These are phyloP conservation scores for Nesogale talazaci DNA, from an alignment of 2,113 vertebrate species.

Conservation along the genomic window DNA sequence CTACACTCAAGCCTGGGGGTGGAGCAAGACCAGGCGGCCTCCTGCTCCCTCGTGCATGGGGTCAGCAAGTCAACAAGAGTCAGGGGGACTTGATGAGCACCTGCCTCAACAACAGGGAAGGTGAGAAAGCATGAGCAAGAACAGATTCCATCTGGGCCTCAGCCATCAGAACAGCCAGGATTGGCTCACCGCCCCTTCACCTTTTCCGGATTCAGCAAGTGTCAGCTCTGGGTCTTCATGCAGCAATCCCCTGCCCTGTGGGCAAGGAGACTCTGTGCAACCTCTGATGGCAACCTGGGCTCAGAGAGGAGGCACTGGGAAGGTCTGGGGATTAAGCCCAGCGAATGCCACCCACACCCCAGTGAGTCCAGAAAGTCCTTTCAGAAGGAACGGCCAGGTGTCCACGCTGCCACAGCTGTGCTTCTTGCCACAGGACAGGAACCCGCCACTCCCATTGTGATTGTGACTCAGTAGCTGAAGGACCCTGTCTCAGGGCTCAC, in stretches of 20 bases:
- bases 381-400: not conserved
- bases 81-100: not conserved
- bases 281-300: not conserved
- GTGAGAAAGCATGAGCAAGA: not conserved
- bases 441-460: not conserved
- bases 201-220: not conserved
- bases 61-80: not conserved
- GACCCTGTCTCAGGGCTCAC: fast-evolving
- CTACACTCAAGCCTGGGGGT: not conserved
- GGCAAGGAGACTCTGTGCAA: too few species aligned
- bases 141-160: too few species aligned
- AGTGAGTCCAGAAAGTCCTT: not conserved
- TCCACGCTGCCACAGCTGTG: not conserved
- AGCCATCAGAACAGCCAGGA: fast-evolving
- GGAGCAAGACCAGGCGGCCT: not conserved
- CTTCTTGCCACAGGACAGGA: too few species aligned
- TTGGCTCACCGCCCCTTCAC: fast-evolving
- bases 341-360: not conserved
- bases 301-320: not conserved
- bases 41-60: not conserved
- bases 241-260: not conserved
- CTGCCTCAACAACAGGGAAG: not conserved
- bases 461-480: not conserved
- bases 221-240: not conserved
- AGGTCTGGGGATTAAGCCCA: too few species aligned